Evolutionary conservation across 2,113 vertebrate species (phyloP), one percentile per base, ranked within the genome.

Genomic region (Acanthisitta chloris): DNA sequence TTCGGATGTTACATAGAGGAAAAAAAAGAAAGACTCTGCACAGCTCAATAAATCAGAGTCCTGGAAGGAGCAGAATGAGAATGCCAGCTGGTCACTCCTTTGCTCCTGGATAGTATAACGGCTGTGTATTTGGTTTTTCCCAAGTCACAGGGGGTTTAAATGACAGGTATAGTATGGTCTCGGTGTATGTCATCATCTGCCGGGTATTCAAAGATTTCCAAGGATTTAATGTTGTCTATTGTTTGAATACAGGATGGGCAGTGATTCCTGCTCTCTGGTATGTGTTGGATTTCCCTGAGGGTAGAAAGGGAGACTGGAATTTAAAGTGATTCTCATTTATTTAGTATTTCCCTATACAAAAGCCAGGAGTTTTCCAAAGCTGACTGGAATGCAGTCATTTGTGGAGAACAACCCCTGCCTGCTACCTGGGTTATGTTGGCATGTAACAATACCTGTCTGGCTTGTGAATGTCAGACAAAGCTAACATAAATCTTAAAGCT

Each of bases 281-380:
- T 97, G 95, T 86, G 72, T 58, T 86, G 52, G 80, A 83, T 80
- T 97, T 97, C 84, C 95, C 95, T 93, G 69, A 16, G 62, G 87
- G 84, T 81, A 86, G 86, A 97, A 97, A 97, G 84, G 92, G 88
- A 97, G 94, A 72, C 94, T 97, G 97, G 96, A 96, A 97, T 98
- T 86, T 96, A 96, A 82, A 95, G 71, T 3, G 48, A 78, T 91
- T 93, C 71, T 90, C 51, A 79, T 92, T 86, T 96, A 62, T 83
- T 94, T 96, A 94, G 81, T 95, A 86, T 91, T 97, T 81, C 88
- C 85, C 96, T 61, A 28, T 73, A 92, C 73, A 95, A 97, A 85
- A 72, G 42, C 81, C 31, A 29, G 62, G 96, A 97, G 79, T 94
- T 94, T 96, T 97, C 95, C 91, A 14, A 33, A 93, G 84, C 74